These are phyloP conservation scores for Alloplasta piceator DNA, from an alignment of 2,888 invertebrate species.

Conservation along the genomic window DNA sequence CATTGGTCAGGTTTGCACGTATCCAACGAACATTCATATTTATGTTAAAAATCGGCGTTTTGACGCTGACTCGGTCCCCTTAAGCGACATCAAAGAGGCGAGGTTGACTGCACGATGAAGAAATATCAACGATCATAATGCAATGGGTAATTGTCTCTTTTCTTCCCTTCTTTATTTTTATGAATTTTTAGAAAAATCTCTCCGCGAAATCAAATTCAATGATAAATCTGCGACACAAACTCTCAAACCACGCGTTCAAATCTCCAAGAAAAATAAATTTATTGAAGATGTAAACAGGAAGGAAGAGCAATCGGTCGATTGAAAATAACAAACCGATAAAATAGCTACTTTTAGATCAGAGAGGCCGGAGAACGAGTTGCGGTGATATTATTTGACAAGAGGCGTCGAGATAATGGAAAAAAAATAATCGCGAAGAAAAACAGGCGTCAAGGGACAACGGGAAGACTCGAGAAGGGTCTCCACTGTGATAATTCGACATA, in stretches of 20 bases:
- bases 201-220: no score
- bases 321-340: neutral
- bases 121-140: no score
- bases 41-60: no score
- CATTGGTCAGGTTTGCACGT: no score
- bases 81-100: constrained; percentile 6
- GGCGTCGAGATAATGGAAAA: constrained; percentile 22
- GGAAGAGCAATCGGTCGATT: neutral
- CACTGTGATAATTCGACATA: constrained; percentile 27
- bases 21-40: no score
- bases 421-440: constrained; percentile 12
- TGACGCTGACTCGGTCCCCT: no score
- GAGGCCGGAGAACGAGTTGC: constrained; percentile 1
- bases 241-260: constrained; percentile 30
- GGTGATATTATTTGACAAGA: neutral
- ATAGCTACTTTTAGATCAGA: neutral
- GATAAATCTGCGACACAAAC: no score
- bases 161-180: no score
- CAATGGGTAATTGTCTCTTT: no score
- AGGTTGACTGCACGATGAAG: constrained; percentile 17
- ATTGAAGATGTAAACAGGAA: neutral
- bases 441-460: neutral
- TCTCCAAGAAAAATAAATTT: constrained; percentile 5
- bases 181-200: neutral
- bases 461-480: constrained; percentile 22